A percentile compares a stretch with the other conserved stretches of the same genome.
Evolutionary conservation across 2,888 invertebrate species (phyloP).

Genomic region (Embidobia sp.): DNA sequence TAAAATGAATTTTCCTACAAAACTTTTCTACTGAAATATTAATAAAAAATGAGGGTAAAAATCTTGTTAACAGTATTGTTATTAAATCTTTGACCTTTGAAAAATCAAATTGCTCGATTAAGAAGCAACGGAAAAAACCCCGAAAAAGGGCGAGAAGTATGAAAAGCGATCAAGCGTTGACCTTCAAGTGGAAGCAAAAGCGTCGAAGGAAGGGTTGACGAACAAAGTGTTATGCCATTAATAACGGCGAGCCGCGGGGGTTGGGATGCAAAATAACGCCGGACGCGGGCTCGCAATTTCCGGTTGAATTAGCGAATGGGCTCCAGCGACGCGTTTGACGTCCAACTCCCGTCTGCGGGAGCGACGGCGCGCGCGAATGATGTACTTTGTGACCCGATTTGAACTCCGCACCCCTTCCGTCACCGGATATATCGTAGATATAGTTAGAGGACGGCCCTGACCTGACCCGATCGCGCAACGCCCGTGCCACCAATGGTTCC

Average conservation of each 20-base stretch:
- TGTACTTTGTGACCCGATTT: conserved; percentile 71
- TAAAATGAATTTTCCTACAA: too few relatives aligned
- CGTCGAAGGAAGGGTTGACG: too few relatives aligned
- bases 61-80: too few relatives aligned
- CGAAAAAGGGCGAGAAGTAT: too few relatives aligned
- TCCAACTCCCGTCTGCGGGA: conserved; percentile 49
- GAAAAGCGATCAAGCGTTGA: conserved; percentile 17
- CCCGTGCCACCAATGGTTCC: conserved; percentile 65
- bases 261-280: conserved; percentile 24
- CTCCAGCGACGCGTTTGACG: conserved; percentile 51
- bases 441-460: conserved; percentile 72
- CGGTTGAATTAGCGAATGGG: conserved; percentile 46
- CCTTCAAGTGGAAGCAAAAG: conserved; percentile 31
- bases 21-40: too few relatives aligned
- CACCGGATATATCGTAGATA: conserved; percentile 59
- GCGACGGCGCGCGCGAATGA: conserved; percentile 61
- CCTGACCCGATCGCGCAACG: conserved; percentile 69
- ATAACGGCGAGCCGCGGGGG: conserved; percentile 25
- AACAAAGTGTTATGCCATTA: too few relatives aligned
- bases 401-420: conserved; percentile 68
- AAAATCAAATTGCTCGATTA: too few relatives aligned
- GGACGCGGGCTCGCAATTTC: conserved; percentile 40
- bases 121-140: too few relatives aligned
- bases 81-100: too few relatives aligned
- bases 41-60: too few relatives aligned